A percentile compares a stretch with the other conserved stretches of the same genome.
Conservation (phyloP, 2,113 vertebrate species). For the Oryzias celebensis region DNA sequence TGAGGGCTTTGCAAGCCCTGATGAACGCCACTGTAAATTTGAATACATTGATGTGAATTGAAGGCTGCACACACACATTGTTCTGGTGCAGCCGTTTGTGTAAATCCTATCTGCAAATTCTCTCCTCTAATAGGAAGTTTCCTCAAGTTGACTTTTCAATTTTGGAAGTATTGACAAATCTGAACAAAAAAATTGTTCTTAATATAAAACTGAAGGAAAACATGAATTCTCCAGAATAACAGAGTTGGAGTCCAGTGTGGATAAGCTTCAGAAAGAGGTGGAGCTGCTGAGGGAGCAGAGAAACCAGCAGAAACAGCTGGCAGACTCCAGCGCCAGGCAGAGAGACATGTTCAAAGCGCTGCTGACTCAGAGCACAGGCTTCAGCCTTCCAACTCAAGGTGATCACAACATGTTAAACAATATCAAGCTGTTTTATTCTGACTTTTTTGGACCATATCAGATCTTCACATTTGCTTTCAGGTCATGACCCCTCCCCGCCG, state of each 20-base stretch:
- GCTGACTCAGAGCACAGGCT: conserved; percentile 89
- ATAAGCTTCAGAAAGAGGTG: conserved; percentile 80
- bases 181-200: too few species aligned
- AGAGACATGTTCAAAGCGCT: conserved; percentile 95
- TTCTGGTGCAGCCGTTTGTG: too few species aligned
- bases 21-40: too few species aligned
- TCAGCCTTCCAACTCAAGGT: conserved; percentile 87
- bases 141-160: too few species aligned
- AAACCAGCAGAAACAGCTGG: conserved; percentile 89
- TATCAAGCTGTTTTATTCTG: not conserved
- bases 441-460: not conserved
- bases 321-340: conserved; percentile 90
- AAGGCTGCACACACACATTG: too few species aligned
- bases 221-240: conserved; percentile 72
- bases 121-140: too few species aligned
- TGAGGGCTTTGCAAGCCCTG: too few species aligned
- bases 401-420: not conserved
- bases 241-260: conserved; percentile 82
- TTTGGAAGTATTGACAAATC: too few species aligned
- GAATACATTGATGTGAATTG: too few species aligned
- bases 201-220: too few species aligned
- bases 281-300: conserved; percentile 86
- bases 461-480: conserved; percentile 36
- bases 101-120: too few species aligned
- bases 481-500: conserved; percentile 70